phyloP scores from a whole-genome alignment of 2,888 invertebrate species.

The Acleris literana region DNA sequence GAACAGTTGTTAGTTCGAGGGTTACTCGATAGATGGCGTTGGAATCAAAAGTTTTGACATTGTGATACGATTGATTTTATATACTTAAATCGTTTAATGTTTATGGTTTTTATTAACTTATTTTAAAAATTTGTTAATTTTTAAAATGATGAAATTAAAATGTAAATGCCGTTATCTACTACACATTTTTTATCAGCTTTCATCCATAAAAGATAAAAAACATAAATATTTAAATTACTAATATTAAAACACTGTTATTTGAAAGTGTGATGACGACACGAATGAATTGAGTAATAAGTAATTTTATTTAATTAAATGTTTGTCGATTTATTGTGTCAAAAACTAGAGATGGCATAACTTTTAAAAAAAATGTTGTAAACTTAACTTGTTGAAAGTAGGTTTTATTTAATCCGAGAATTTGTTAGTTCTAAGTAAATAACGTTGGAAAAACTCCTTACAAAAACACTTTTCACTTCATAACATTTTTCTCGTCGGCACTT shows the following conservation, averaged over 20 bases:
- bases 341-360: background rate
- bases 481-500: too few species aligned
- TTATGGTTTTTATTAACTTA: too few species aligned
- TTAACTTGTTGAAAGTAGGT: too few species aligned
- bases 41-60: background rate
- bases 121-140: too few species aligned
- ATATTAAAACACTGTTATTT: background rate
- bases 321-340: background rate
- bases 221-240: background rate
- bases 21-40: slow-evolving; percentile 1
- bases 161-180: too few species aligned
- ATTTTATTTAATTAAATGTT: background rate
- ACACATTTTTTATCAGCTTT: background rate
- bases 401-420: too few species aligned
- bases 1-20: slow-evolving; percentile 4
- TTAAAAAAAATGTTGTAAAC: too few species aligned
- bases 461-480: too few species aligned
- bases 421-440: too few species aligned
- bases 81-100: background rate
- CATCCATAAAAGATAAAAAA: background rate
- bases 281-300: background rate
- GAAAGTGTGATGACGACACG: background rate
- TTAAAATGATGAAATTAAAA: too few species aligned
- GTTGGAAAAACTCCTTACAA: too few species aligned
- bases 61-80: background rate